Evolutionary conservation across 2,797 vertebrate genomes (phyloP).

Genomic region (Channallabes apus): DNA sequence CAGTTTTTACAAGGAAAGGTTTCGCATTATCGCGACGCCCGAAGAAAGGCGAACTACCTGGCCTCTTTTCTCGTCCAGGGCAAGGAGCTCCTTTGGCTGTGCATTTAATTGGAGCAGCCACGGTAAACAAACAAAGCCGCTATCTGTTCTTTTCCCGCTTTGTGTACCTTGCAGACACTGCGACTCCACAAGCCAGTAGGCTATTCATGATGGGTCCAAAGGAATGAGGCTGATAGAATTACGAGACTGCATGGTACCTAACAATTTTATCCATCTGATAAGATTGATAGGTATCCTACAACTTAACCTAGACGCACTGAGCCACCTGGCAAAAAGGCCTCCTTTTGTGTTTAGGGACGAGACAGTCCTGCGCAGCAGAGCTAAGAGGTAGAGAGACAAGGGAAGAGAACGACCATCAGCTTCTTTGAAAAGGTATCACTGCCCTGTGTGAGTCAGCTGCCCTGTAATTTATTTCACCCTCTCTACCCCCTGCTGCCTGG

Average conservation of each 20-base stretch:
- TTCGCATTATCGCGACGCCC: background rate
- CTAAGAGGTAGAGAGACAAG: slow-evolving; percentile 10
- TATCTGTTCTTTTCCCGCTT: slow-evolving; percentile 45
- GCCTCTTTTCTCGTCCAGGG: background rate
- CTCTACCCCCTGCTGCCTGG: slow-evolving; percentile 28
- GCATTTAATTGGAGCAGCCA: slow-evolving; percentile 42
- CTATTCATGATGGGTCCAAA: slow-evolving; percentile 51
- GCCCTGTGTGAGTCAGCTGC: slow-evolving; percentile 22
- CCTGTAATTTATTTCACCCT: slow-evolving; percentile 35
- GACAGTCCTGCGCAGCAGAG: slow-evolving; percentile 19
- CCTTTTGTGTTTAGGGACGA: slow-evolving; percentile 46
- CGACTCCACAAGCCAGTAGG: slow-evolving; percentile 50
- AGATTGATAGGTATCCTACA: slow-evolving; percentile 58
- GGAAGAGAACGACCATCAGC: slow-evolving; percentile 28
- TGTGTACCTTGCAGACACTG: slow-evolving; percentile 57
- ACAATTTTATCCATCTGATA: slow-evolving; percentile 48
- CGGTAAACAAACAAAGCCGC: slow-evolving; percentile 46
- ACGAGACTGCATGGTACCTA: slow-evolving; percentile 38
- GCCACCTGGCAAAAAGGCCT: slow-evolving; percentile 48
- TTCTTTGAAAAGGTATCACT: slow-evolving; percentile 40
- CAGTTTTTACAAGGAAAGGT: background rate
- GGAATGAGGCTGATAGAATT: slow-evolving; percentile 49
- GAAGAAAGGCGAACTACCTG: background rate
- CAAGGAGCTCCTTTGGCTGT: slow-evolving; percentile 34
- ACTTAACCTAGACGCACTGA: slow-evolving; percentile 46